A percentile compares a stretch with the other conserved stretches of the same genome.
Evolutionary conservation across 2,888 invertebrate species (phyloP).

Genomic region (Chesias legatella): DNA sequence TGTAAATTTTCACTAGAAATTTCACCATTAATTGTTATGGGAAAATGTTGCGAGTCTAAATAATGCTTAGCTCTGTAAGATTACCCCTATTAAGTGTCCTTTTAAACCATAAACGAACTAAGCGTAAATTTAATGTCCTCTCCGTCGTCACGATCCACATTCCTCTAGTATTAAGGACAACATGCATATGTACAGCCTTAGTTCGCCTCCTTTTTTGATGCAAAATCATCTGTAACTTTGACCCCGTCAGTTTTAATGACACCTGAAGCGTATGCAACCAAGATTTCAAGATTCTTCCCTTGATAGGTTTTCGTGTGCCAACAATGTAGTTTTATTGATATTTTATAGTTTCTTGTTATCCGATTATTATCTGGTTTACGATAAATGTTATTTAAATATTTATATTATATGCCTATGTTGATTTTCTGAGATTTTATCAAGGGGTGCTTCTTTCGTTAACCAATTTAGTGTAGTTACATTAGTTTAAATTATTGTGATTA

Average conservation of each 20-base stretch:
- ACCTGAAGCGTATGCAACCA: neutral
- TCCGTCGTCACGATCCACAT: slow-evolving; percentile 60
- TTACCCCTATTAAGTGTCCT: slow-evolving; percentile 69
- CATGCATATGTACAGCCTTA: slow-evolving; percentile 22
- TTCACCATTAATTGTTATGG: no score
- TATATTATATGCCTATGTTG: slow-evolving; percentile 12
- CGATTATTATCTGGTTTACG: slow-evolving; percentile 1
- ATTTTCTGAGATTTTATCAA: slow-evolving; percentile 5
- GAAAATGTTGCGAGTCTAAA: slow-evolving; percentile 23
- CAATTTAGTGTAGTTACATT: neutral
- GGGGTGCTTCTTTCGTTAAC: slow-evolving; percentile 3
- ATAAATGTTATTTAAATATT: slow-evolving; percentile 14
- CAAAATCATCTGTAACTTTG: no score
- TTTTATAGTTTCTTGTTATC: slow-evolving; percentile 22
- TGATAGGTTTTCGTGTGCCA: slow-evolving; percentile 37
- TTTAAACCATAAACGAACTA: slow-evolving; percentile 48
- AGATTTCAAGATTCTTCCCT: slow-evolving; percentile 25
- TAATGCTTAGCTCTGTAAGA: slow-evolving; percentile 41
- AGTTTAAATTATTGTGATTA: no score
- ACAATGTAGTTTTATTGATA: slow-evolving; percentile 26
- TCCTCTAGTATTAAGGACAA: slow-evolving; percentile 68
- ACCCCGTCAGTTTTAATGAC: neutral
- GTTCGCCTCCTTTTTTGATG: slow-evolving; percentile 5
- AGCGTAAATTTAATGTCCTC: slow-evolving; percentile 40
- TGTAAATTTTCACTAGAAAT: no score